Percentiles rank a stretch among this genome's conserved stretches.
These are phyloP conservation scores for Phocoena phocoena DNA, from an alignment of 2,113 vertebrate species.

Conservation along the genomic window DNA sequence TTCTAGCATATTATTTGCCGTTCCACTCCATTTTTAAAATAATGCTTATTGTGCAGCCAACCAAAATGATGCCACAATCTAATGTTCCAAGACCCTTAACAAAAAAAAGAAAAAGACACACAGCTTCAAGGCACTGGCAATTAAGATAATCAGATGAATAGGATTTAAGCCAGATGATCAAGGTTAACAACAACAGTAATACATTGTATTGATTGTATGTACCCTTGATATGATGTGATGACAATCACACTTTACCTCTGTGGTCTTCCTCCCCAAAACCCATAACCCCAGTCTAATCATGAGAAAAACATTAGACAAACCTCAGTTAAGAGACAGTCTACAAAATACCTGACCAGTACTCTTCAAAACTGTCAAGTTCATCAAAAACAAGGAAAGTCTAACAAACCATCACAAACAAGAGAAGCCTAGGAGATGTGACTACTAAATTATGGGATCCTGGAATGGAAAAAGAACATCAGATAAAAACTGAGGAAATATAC, in stretches of 20 bases:
- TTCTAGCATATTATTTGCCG: not conserved
- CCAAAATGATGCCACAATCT: not conserved
- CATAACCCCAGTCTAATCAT: not conserved
- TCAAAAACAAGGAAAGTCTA: not conserved
- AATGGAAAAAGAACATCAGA: not conserved
- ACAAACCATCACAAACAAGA: not conserved
- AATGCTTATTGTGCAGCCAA: not conserved
- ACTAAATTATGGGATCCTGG: not conserved
- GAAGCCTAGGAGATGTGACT: not conserved
- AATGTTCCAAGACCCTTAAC: not conserved
- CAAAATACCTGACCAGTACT: not conserved
- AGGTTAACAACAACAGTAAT: not conserved
- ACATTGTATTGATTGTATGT: not conserved
- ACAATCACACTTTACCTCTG: not conserved
- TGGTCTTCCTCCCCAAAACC: not conserved
- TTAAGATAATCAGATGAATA: not conserved
- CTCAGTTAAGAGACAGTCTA: not conserved
- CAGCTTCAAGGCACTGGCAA: not conserved
- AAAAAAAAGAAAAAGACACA: not conserved
- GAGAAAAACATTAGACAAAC: not conserved
- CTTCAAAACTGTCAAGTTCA: not conserved
- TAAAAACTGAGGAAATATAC: not conserved
- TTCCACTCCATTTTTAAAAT: not conserved
- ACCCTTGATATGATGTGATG: not conserved
- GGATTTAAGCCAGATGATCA: not conserved